Evolutionary conservation across 2,888 invertebrate species (phyloP).

Genomic region (Lysandra bellargus): DNA sequence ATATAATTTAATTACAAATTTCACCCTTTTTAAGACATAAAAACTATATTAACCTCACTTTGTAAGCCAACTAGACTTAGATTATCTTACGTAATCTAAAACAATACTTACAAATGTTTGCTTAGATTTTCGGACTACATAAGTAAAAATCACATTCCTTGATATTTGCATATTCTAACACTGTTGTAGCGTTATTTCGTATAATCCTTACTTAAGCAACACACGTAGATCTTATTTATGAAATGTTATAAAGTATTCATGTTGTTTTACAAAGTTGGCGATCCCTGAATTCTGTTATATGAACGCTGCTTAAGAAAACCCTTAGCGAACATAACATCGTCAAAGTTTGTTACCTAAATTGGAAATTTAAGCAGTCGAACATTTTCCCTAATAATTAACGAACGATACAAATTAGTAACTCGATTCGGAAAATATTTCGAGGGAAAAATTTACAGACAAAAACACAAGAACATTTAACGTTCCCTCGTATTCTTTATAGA

Average conservation of each 20-base stretch:
- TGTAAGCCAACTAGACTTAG: neutral
- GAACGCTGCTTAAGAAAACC: slow-evolving; percentile 28
- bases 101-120: neutral
- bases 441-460: slow-evolving; percentile 33
- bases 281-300: slow-evolving; percentile 3
- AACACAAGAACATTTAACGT: slow-evolving; percentile 8
- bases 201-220: neutral
- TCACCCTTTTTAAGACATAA: too few relatives aligned
- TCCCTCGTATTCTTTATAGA: slow-evolving; percentile 39
- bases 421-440: slow-evolving; percentile 28
- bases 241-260: slow-evolving; percentile 26
- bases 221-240: slow-evolving; percentile 37
- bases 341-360: slow-evolving; percentile 51
- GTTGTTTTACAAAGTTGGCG: slow-evolving; percentile 10
- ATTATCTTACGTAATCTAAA: neutral
- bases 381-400: slow-evolving; percentile 32
- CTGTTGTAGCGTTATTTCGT: neutral
- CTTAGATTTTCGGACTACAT: neutral
- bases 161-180: slow-evolving; percentile 14
- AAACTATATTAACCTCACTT: too few relatives aligned
- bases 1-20: too few relatives aligned
- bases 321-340: slow-evolving; percentile 50
- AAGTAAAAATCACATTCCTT: neutral
- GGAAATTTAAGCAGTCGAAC: slow-evolving; percentile 31
- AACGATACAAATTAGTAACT: slow-evolving; percentile 33